Conservation (phyloP, 2,797 vertebrate genomes). For the Myiotriccus ornatus region DNA sequence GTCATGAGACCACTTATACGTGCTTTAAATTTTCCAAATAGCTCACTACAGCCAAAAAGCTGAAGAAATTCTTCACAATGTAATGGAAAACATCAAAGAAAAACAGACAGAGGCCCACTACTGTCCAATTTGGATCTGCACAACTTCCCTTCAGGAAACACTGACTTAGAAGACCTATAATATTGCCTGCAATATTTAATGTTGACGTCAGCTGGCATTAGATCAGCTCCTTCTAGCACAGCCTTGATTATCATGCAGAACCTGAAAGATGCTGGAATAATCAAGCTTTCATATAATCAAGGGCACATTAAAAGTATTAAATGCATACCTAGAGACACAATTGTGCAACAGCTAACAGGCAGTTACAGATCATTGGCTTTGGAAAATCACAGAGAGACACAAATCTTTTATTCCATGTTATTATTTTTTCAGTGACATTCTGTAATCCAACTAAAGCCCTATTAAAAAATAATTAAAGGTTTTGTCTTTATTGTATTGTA, state of each 20-base stretch:
- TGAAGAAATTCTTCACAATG: background rate
- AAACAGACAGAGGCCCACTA: background rate
- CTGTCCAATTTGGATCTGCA: background rate
- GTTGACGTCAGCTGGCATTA: background rate
- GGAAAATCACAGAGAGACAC: conserved; percentile 6
- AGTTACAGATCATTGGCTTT: conserved; percentile 6
- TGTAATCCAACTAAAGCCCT: conserved; percentile 1
- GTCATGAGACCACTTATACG: background rate
- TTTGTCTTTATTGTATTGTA: background rate
- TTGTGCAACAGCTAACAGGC: background rate
- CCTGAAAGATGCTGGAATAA: background rate
- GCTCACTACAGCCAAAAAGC: background rate
- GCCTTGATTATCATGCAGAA: background rate
- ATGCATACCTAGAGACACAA: background rate
- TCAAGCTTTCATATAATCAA: conserved; percentile 19
- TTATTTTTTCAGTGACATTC: conserved; percentile 7
- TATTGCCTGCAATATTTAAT: background rate
- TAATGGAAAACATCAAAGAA: background rate
- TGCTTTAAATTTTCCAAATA: background rate
- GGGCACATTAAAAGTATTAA: conserved; percentile 14
- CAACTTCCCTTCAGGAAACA: background rate
- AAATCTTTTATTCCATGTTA: background rate
- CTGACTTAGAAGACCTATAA: background rate
- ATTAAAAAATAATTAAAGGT: background rate
- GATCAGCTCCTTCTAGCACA: background rate